Evolutionary conservation across 2,797 vertebrate species (phyloP), one percentile per base, ranked within the genome.

Genomic region (Meda fulgida): DNA sequence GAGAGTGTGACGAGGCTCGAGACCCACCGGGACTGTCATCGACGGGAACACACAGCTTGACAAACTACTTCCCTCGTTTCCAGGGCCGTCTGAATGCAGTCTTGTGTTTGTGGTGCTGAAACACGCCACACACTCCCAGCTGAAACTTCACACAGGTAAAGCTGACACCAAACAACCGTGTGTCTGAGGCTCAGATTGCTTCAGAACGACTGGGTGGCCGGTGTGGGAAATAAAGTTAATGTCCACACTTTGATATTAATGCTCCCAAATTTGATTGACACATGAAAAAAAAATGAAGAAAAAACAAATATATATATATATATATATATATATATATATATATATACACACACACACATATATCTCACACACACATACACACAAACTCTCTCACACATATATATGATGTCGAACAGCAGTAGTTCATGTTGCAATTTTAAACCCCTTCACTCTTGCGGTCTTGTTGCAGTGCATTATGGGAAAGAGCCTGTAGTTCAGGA

Each of bases 61-160:
- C 83, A 69, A 91, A 91, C 89, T 48, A 85, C 87, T 87, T 88
- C 83, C 83, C 75, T 84, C 46, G 84, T 87, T 88, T 85, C 85
- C 87, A 85, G 77, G 76, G 66, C 31, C 38, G 51, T 67, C 70
- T 92, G 87, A 92, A 91, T 88, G 87, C 80, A 86, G 72, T 58
- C 85, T 85, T 86, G 71, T 92, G 92, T 92, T 88, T 69, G 26
- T 19, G 21, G 21, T 14, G 6, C 26, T 43, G 40, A 4, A 71
- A 55, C 80, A 11, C n/a, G 43, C 72, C 63, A 87, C 86, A 51
- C 76, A 63, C 69, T 46, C 46, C 4, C 0, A 46, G 46, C 13
- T 29, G 73, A 76, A 76, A 36, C 73, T 36, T 36, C 51, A 77
- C 48, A 77, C 75, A 60, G 75, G 75, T 77, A 60, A 58, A 77